A percentile compares a stretch with the other conserved stretches of the same genome.
Conservation (phyloP, 2,113 vertebrate species). For the Nematolebias whitei region DNA sequence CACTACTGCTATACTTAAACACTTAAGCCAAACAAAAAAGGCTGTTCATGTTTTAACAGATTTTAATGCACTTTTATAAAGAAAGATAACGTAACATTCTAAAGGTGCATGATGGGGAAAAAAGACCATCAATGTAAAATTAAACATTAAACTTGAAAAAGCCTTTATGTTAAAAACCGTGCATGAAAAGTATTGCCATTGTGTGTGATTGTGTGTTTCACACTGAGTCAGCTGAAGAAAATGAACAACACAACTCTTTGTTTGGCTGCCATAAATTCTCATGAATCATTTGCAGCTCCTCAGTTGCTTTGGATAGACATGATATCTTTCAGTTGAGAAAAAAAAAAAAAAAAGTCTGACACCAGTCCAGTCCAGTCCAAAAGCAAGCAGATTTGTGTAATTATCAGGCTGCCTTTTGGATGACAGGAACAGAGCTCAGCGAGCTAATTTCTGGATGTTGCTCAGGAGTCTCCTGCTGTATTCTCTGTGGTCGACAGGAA, state of each 20-base stretch:
- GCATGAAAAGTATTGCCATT: slow-evolving; percentile 16
- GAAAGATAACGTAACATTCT: background rate
- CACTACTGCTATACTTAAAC: background rate
- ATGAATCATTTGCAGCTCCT: slow-evolving; percentile 38
- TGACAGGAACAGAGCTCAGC: slow-evolving; percentile 19
- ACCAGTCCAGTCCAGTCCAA: slow-evolving; percentile 1
- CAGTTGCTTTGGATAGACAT: slow-evolving; percentile 27
- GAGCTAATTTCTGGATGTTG: slow-evolving; percentile 83
- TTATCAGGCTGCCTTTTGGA: slow-evolving; percentile 14
- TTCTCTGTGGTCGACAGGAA: slow-evolving; percentile 87
- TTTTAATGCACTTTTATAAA: background rate
- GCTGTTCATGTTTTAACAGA: background rate
- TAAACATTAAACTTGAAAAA: background rate
- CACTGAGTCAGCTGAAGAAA: slow-evolving; percentile 1
- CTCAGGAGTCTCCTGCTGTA: slow-evolving; percentile 85
- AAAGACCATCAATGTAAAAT: background rate
- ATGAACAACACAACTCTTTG: slow-evolving; percentile 44
- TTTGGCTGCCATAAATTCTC: slow-evolving; percentile 40
- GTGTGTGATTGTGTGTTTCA: background rate
- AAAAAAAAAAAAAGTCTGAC: slow-evolving; percentile 14
- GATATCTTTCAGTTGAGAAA: slow-evolving; percentile 15
- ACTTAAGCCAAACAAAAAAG: background rate
- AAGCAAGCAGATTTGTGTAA: slow-evolving; percentile 3
- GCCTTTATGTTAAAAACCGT: slow-evolving; percentile 6
- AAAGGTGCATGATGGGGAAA: background rate